Evolutionary conservation across 2,797 vertebrate genomes (phyloP).

Genomic region (Sciurus vulgaris): DNA sequence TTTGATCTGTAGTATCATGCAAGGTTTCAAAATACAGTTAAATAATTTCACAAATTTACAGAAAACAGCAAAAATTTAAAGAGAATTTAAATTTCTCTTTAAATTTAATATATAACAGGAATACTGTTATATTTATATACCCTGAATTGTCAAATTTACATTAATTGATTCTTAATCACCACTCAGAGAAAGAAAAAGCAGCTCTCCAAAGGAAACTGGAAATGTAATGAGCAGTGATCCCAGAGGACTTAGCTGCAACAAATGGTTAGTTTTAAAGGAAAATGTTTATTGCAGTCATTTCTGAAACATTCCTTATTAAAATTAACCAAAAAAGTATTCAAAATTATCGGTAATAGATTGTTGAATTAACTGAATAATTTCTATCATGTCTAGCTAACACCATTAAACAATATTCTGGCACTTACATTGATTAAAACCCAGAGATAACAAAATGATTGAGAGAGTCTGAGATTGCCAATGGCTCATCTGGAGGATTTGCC

Average conservation of each 20-base stretch:
- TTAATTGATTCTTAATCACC: neutral
- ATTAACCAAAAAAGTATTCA: neutral
- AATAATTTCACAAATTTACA: neutral
- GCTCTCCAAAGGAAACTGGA: neutral
- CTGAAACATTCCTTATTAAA: neutral
- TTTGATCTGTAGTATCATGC: neutral
- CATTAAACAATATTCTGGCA: neutral
- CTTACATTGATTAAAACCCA: neutral
- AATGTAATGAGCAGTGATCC: neutral
- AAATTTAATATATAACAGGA: too few species aligned
- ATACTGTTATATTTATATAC: neutral
- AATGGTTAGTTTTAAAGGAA: neutral
- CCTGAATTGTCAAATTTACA: neutral
- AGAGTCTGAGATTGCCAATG: neutral
- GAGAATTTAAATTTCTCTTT: too few species aligned
- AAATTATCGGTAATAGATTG: neutral
- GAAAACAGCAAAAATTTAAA: neutral
- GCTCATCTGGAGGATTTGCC: neutral
- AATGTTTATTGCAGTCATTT: neutral
- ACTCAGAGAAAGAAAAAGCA: neutral
- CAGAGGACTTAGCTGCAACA: neutral
- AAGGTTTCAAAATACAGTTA: conserved; percentile 1
- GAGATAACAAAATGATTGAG: neutral
- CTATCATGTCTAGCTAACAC: neutral
- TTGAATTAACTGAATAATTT: neutral